Base-by-base conservation (phyloP, 1,140 invertebrate genomes). In the Idris sp. region DNA sequence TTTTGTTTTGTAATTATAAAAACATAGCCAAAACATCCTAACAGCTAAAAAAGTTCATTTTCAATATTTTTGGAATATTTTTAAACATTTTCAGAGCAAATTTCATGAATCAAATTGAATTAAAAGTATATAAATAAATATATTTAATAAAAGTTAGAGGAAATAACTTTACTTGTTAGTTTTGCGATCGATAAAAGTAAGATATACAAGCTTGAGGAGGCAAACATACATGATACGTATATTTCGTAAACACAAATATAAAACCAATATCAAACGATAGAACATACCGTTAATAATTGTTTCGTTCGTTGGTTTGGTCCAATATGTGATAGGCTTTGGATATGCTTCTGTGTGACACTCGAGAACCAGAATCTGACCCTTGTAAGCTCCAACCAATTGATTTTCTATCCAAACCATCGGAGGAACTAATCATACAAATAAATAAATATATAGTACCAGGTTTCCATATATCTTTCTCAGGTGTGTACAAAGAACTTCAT, bases 261-360 rank as follows among this genome's bases (percentile, higher is more conserved):
- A n/a, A n/a, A n/a, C n/a, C n/a, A n/a, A n/a, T n/a, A n/a, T 14
- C 0, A 14, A 26, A 10, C 40, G 11, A 43, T 33, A 48, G 16
- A 28, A 10, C 77, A 54, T 71, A 86, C 86, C 85, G 18, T 82
- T 87, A 6, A 81, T 76, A 16, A 87, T 82, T 4, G 84, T 87
- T 56, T 86, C 84, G 43, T 88, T 88, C 0, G 73, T 81, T 9
- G 88, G 85, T 15, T 79, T 85, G 4, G 84, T 83, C 90, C 91
- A 91, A 68, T 89, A 89, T 64, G 88, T 90, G 40, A 90, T 87
- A 2, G 89, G 89, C 33, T 84, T 87, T 8, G 91, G 91, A 75
- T 84, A 89, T 15, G 90, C 90, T 56, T 91, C 90, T 7, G 89
- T 89, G 53, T 86, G 84, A 76, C 91, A 92, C 68, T 91, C 89